phyloP scores from a whole-genome alignment of 1,140 invertebrate species.

The Thaumetopoea pityocampa region DNA sequence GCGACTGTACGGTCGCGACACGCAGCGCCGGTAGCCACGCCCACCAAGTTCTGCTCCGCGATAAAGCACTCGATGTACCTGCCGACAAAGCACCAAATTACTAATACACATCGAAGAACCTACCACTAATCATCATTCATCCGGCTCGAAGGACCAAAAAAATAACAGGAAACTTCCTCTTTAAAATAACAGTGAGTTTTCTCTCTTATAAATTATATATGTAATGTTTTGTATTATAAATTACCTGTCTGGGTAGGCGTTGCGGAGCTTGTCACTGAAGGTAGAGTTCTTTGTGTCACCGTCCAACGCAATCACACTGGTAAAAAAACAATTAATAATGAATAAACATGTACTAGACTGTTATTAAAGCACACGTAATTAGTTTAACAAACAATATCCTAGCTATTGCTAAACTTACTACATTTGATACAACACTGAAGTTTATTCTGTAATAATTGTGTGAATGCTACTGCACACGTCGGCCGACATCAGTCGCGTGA shows the following conservation, averaged over 20 bases:
- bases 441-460: too few species aligned
- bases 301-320: constrained; percentile 92
- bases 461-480: constrained; percentile 38
- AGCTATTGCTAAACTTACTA: too few species aligned
- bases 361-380: background rate
- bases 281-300: constrained; percentile 99
- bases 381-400: too few species aligned
- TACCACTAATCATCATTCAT: too few species aligned
- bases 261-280: constrained; percentile 94
- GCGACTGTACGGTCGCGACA: constrained; percentile 92
- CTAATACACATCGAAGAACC: background rate
- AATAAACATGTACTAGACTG: background rate
- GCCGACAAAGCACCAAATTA: background rate
- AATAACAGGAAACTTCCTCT: too few species aligned
- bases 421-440: too few species aligned
- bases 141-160: too few species aligned
- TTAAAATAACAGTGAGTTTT: too few species aligned
- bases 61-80: constrained; percentile 99
- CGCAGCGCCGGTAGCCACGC: constrained; percentile 95
- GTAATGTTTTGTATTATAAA: too few species aligned
- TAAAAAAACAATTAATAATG: constrained; percentile 6
- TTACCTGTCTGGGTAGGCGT: constrained; percentile 79
- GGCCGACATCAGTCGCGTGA: constrained; percentile 29
- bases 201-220: too few species aligned
- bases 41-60: constrained; percentile 98